phyloP scores from a whole-genome alignment of 2,113 vertebrate genomes.

The Machaerirhynchus nigripectus region DNA sequence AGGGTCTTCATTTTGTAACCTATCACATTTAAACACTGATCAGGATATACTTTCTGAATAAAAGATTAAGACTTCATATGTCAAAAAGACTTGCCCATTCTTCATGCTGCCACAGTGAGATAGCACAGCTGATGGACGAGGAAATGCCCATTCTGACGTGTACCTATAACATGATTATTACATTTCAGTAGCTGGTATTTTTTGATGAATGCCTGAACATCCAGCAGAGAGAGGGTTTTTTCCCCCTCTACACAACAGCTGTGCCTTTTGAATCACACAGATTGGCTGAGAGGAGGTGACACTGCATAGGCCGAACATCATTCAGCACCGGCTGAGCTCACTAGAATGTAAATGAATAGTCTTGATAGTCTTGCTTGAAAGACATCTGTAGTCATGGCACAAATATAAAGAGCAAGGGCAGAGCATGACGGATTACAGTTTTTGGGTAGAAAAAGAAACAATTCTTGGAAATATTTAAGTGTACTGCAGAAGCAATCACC shows the following conservation, averaged over 20 bases:
- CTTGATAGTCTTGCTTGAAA: slow-evolving; percentile 35
- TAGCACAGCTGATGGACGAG: slow-evolving; percentile 6
- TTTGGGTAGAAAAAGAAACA: not conserved
- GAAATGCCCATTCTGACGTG: not conserved
- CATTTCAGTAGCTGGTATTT: slow-evolving; percentile 16
- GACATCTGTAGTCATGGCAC: slow-evolving; percentile 10
- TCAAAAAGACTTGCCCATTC: not conserved
- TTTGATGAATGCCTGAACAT: slow-evolving; percentile 33
- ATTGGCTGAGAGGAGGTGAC: slow-evolving; percentile 10
- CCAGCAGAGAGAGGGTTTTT: not conserved
- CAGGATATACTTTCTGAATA: slow-evolving; percentile 47
- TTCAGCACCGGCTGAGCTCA: not conserved
- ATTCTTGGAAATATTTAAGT: not conserved
- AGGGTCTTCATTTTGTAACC: slow-evolving; percentile 26
- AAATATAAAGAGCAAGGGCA: slow-evolving; percentile 5
- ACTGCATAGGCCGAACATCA: slow-evolving; percentile 18
- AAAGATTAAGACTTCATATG: slow-evolving; percentile 41
- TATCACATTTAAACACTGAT: slow-evolving; percentile 34
- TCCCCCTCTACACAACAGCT: not conserved
- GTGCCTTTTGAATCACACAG: slow-evolving; percentile 42
- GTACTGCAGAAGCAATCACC: not conserved
- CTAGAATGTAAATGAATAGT: slow-evolving; percentile 21
- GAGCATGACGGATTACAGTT: slow-evolving; percentile 24
- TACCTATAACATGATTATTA: slow-evolving; percentile 25
- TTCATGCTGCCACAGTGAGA: not conserved